Percentiles rank a stretch among this genome's conserved stretches.
These are phyloP conservation scores for Larimichthys crocea DNA, from an alignment of 2,113 vertebrate genomes.

Conservation along the genomic window DNA sequence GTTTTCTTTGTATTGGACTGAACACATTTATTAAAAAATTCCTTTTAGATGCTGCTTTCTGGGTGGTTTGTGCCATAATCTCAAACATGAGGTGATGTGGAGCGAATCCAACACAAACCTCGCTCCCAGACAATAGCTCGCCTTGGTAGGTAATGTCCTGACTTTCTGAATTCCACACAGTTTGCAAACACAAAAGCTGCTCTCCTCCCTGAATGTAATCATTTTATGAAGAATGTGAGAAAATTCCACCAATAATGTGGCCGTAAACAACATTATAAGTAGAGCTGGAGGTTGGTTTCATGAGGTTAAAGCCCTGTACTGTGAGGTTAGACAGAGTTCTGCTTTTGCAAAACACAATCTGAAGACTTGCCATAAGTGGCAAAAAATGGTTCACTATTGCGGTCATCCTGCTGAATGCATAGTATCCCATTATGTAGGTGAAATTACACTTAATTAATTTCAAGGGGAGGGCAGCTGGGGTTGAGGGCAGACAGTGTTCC, in stretches of 20 bases:
- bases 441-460: constrained; percentile 73
- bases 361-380: constrained; percentile 33
- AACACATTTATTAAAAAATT: constrained; percentile 82
- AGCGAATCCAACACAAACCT: constrained; percentile 73
- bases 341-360: constrained; percentile 44
- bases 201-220: constrained; percentile 15
- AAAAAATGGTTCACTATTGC: constrained; percentile 34
- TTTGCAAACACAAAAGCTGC: constrained; percentile 53
- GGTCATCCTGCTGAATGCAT: constrained; percentile 36
- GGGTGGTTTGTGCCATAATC: constrained; percentile 80
- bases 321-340: constrained; percentile 38
- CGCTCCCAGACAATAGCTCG: constrained; percentile 68
- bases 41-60: constrained; percentile 73
- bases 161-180: constrained; percentile 54
- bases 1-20: constrained; percentile 48
- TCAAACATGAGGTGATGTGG: constrained; percentile 81
- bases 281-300: constrained; percentile 13
- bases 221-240: constrained; percentile 52
- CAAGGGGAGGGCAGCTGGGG: constrained; percentile 51
- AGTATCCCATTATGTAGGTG: constrained; percentile 43
- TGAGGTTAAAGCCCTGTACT: constrained; percentile 39
- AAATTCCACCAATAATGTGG: constrained; percentile 27
- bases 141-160: constrained; percentile 67
- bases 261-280: constrained; percentile 41
- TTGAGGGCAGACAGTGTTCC: constrained; percentile 45